These are phyloP conservation scores for Aphis craccivora DNA, from an alignment of 1,140 invertebrate genomes.

Conservation along the genomic window DNA sequence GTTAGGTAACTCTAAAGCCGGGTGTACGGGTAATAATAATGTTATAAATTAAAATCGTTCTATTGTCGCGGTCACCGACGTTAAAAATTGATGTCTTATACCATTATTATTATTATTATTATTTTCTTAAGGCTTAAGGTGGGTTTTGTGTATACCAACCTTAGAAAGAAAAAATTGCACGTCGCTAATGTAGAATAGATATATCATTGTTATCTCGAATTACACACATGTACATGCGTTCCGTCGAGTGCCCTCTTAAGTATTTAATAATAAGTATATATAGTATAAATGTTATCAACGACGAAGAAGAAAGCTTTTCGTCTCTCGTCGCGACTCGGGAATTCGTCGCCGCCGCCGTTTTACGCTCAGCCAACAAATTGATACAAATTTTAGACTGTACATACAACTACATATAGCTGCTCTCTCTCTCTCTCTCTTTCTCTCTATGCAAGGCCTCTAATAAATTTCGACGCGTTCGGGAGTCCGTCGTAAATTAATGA, in stretches of 20 bases:
- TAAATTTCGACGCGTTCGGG: neutral
- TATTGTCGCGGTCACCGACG: neutral
- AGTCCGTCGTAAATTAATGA: slow-evolving; percentile 27
- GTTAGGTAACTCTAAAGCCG: slow-evolving; percentile 1
- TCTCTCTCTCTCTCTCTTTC: neutral
- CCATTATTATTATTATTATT: slow-evolving; percentile 1
- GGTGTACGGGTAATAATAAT: neutral
- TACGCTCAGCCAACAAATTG: neutral
- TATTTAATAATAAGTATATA: neutral
- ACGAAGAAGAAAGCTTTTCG: neutral
- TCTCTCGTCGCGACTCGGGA: neutral
- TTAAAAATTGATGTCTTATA: neutral
- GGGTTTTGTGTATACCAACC: neutral
- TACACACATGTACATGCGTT: neutral
- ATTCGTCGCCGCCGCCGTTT: neutral
- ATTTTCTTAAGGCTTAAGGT: neutral
- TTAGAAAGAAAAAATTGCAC: neutral
- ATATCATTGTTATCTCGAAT: neutral
- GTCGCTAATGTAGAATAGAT: neutral
- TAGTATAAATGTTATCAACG: neutral
- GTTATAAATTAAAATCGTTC: neutral
- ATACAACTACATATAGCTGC: neutral
- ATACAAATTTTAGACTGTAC: neutral
- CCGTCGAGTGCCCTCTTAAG: neutral
- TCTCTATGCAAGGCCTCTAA: neutral